Evolutionary conservation across 2,888 invertebrate genomes (phyloP), one percentile per base, ranked within the genome.

Genomic region (Automeris io): DNA sequence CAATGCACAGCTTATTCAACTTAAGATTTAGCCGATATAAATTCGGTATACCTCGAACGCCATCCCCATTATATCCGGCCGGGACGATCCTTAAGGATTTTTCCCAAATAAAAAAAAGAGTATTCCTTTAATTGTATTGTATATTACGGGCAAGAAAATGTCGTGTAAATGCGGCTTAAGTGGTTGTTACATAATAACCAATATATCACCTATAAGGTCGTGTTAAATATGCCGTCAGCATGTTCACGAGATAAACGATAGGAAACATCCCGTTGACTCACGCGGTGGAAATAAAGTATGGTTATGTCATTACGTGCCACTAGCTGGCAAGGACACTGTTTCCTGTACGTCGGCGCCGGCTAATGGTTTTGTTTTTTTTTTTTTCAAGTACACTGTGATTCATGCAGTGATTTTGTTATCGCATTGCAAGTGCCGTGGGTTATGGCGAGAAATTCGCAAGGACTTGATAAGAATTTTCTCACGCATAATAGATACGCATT

Each of bases 231-330:
- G 21, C 11, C 33, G 21, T 33, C 3, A 11, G n/a, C n/a, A 9
- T 34, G 23, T 16, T 23, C 21, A 34, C n/a, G 32, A 37, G 40
- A 41, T 42, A 44, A 35, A 46, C 52, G 40, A 23, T 16, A 35
- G 36, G 31, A 35, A 22, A 56, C 54, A 61, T 69, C 61, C 58
- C 61, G 61, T 58, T 67, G 68, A 69, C 41, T 67, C 67, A 67
- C 47, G 33, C 32, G 12, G 33, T 35, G 26, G 13, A 37, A 24
- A 19, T 38, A 45, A 47, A 41, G 37, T 39, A 39, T 51, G 46
- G 54, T 62, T 62, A 66, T 63, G 57, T 59, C 55, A 63, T 53
- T 47, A 42, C 39, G n/a, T n/a, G n/a, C n/a, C n/a, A n/a, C n/a
- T n/a, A n/a, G 24, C 43, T 40, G 45, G 33, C 65, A 70, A 70